phyloP scores from a whole-genome alignment of 2,113 vertebrate species.

The Nansenia antarctica region DNA sequence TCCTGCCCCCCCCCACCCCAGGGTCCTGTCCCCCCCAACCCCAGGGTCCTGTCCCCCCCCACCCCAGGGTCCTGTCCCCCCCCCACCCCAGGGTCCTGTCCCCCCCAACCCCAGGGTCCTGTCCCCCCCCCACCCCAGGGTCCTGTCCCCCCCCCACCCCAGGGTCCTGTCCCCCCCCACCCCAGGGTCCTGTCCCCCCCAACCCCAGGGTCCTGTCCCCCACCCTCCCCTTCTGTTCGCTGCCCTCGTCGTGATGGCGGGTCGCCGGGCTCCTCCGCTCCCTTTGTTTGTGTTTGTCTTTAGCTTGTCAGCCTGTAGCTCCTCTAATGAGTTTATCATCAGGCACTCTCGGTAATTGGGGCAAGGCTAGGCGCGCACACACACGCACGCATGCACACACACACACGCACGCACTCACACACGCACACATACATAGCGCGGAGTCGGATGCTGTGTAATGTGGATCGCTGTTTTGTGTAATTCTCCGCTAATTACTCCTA shows the following conservation, averaged over 20 bases:
- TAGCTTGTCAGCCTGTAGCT: slow-evolving; percentile 8
- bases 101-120: no score
- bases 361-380: slow-evolving; percentile 4
- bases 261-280: slow-evolving; percentile 10
- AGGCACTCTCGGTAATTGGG: slow-evolving; percentile 26
- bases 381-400: no score
- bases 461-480: slow-evolving; percentile 15
- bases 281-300: slow-evolving; percentile 38
- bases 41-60: slow-evolving; percentile 12
- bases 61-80: slow-evolving; percentile 11
- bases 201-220: no score
- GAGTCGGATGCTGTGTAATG: background rate
- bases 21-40: background rate
- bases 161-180: background rate
- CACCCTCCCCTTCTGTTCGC: no score
- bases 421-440: no score
- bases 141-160: background rate
- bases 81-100: background rate
- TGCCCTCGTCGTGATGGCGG: background rate
- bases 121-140: no score
- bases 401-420: no score
- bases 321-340: slow-evolving; percentile 13
- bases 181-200: no score
- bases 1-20: no score
- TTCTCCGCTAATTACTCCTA: slow-evolving; percentile 51